phyloP scores from a whole-genome alignment of 2,797 vertebrate species.

The Sus cebifrons region DNA sequence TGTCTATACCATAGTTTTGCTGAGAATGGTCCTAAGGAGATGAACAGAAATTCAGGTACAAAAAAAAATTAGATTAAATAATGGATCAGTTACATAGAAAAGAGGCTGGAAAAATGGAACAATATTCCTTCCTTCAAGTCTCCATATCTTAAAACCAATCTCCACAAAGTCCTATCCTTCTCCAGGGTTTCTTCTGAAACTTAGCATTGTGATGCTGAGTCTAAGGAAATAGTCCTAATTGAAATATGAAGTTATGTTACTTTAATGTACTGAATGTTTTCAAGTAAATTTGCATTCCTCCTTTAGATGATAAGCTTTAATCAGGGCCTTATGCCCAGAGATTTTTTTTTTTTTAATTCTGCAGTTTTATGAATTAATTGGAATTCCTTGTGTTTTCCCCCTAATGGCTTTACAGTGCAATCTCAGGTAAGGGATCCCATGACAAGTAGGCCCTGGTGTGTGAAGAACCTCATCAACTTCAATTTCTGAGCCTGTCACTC shows the following conservation, averaged over 20 bases:
- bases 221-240: background rate
- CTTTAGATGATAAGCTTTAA: conserved; percentile 4
- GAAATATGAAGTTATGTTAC: background rate
- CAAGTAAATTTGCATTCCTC: background rate
- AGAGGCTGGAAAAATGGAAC: background rate
- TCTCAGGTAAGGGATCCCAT: background rate
- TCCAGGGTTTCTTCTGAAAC: background rate
- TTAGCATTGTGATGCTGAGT: background rate
- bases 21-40: background rate
- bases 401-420: background rate
- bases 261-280: background rate
- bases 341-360: background rate
- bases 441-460: background rate
- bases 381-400: background rate
- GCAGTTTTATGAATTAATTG: background rate
- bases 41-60: background rate
- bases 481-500: background rate
- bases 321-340: background rate
- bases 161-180: background rate
- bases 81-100: background rate
- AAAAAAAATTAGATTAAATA: background rate
- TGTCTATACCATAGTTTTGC: background rate
- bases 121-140: background rate
- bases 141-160: background rate
- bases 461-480: background rate